Base-by-base conservation (phyloP, 2,888 invertebrate genomes). In the Drosophila histrio region DNA sequence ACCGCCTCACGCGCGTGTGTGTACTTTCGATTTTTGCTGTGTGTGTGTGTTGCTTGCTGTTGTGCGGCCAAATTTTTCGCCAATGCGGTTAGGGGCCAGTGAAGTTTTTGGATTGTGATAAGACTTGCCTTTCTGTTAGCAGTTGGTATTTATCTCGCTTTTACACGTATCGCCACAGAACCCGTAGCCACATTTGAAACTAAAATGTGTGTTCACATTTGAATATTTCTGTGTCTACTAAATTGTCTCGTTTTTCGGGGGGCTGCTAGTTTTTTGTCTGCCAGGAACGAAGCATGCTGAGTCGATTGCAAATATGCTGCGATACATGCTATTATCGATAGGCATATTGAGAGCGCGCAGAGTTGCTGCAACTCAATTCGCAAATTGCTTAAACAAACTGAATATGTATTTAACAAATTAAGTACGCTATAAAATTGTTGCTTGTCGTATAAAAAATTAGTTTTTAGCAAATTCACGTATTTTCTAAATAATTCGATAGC, bases 51-150 rank as follows among this genome's bases (percentile, higher is more conserved):
- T 44, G 44, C 24, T 21, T 56, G 64, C 41, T 64, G 50, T 32
- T 68, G 60, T 77, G 72, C 71, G 76, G 77, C 65, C 64, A 60
- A 75, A 66, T 69, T 78, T 76, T 76, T 78, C 60, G 79, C 75
- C 65, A 76, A 76, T 76, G 76, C 75, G 76, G 79, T 76, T 78
- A 69, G 57, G 62, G 64, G 56, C 59, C 72, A 77, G 62, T 7
- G 9, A 66, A 34, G 47, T 47, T 57, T 54, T 47, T 34, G n/a
- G 30, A 11, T 30, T 49, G 15, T 22, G 57, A 41, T 54, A 43
- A 38, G 50, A 30, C 21, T 39, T 53, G 52, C 9, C 32, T 13
- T 13, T 32, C 39, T 21, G 26, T 21, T 54, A 13, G 26, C 32
- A 30, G 26, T 58, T 46, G 38, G 13, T 53, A 57, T 49, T 57